Evolutionary conservation across 2,888 invertebrate genomes (phyloP).

Genomic region (Oscheius myriophilus): DNA sequence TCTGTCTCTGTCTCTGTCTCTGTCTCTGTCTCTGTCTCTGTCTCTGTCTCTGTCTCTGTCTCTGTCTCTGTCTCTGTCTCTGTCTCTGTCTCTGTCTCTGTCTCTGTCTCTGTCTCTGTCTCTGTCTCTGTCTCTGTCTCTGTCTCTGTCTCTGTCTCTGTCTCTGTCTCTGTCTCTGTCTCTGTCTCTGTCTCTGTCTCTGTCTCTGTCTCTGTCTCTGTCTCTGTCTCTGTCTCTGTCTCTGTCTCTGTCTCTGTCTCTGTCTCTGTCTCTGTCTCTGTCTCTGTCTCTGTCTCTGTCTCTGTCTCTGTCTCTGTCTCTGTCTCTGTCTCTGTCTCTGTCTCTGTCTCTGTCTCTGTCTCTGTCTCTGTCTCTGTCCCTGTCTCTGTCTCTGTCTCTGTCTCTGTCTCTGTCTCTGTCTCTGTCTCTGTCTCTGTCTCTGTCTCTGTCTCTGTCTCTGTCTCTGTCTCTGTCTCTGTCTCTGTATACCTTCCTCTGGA

Average conservation of each 20-base stretch:
- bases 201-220: conserved; percentile 1
- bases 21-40: conserved; percentile 1
- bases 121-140: conserved; percentile 3
- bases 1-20: conserved; percentile 3
- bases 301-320: conserved; percentile 3
- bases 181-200: conserved; percentile 3
- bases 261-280: conserved; percentile 1
- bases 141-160: conserved; percentile 1
- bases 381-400: conserved; percentile 1
- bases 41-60: conserved; percentile 3
- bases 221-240: conserved; percentile 3
- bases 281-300: conserved; percentile 3
- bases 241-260: conserved; percentile 3
- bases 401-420: conserved; percentile 3
- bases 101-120: conserved; percentile 3
- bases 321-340: conserved; percentile 1
- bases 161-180: conserved; percentile 3
- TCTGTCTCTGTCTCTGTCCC: conserved; percentile 1
- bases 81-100: conserved; percentile 1
- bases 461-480: conserved; percentile 3
- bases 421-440: conserved; percentile 3
- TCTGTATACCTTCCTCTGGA: too few species aligned
- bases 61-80: conserved; percentile 3
- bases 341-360: conserved; percentile 3
- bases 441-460: conserved; percentile 1